These are phyloP conservation scores for Melopsittacus undulatus DNA, from an alignment of 2,797 vertebrate genomes.

Conservation along the genomic window DNA sequence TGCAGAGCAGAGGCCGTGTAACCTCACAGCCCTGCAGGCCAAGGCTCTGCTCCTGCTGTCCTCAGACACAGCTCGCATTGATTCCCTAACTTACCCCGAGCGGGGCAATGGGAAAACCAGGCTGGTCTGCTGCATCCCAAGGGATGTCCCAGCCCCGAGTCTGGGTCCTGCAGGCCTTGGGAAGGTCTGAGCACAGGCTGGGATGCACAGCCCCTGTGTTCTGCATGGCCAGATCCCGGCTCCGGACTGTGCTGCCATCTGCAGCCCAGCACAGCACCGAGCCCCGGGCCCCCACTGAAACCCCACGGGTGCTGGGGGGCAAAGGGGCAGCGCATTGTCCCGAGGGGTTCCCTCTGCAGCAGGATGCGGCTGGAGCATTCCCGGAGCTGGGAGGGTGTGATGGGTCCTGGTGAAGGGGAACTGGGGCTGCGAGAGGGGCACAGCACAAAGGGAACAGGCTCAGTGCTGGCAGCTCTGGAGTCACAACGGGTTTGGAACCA, in stretches of 20 bases:
- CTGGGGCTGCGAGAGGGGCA: not conserved
- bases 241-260: not conserved
- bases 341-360: not conserved
- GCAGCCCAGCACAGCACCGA: rapidly evolving
- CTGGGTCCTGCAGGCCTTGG: not conserved
- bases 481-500: not conserved
- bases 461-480: not conserved
- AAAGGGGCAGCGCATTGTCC: not conserved
- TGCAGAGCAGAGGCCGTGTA: not conserved
- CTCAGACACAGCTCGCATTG: rapidly evolving
- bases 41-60: rapidly evolving
- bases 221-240: rapidly evolving
- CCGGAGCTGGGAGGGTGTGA: rapidly evolving
- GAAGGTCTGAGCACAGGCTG: not conserved
- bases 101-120: not conserved
- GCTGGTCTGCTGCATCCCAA: not conserved
- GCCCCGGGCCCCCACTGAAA: rapidly evolving
- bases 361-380: rapidly evolving
- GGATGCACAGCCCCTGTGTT: not conserved
- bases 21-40: not conserved
- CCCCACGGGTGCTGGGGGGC: rapidly evolving
- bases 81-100: not conserved
- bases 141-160: not conserved
- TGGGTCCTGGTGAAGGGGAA: not conserved
- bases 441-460: not conserved